Percentiles rank a stretch among this genome's conserved stretches.
These are phyloP conservation scores for Sinocyclocheilus anophthalmus DNA, from an alignment of 2,113 vertebrate genomes.

Conservation along the genomic window DNA sequence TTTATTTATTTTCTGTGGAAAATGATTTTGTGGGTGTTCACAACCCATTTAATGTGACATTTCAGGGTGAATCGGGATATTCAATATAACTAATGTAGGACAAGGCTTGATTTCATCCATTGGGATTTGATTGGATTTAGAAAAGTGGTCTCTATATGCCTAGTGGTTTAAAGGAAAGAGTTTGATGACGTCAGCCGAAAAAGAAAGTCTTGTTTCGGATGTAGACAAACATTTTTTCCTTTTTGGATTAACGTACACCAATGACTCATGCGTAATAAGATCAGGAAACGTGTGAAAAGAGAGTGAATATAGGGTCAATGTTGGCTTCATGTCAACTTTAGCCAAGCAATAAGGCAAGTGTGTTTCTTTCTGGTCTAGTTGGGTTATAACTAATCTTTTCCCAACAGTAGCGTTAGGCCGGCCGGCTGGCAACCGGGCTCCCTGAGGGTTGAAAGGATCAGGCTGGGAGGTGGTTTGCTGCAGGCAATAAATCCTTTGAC, in stretches of 20 bases:
- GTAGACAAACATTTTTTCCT: not conserved
- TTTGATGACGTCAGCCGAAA: not conserved
- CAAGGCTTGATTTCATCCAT: not conserved
- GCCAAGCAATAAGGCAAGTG: not conserved
- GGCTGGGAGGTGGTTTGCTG: conserved; percentile 57
- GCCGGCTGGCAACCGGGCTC: not conserved
- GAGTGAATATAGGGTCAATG: not conserved
- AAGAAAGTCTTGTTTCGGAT: not conserved
- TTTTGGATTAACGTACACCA: not conserved
- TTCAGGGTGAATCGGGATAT: not conserved
- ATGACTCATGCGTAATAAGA: not conserved
- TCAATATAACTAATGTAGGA: not conserved
- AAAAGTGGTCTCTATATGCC: not conserved
- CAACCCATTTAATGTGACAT: not conserved
- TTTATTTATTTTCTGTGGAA: conserved; percentile 35
- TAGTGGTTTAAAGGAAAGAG: not conserved
- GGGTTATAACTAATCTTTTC: conserved; percentile 2
- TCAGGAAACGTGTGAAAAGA: not conserved
- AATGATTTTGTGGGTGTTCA: not conserved
- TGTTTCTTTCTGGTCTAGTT: not conserved
- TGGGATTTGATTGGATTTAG: not conserved
- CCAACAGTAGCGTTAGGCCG: not conserved
- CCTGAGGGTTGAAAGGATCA: conserved; percentile 50
- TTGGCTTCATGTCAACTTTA: conserved; percentile 10
- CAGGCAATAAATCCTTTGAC: conserved; percentile 58